Base-by-base conservation (phyloP, 2,797 vertebrate species). In the Gallinago solitaria region DNA sequence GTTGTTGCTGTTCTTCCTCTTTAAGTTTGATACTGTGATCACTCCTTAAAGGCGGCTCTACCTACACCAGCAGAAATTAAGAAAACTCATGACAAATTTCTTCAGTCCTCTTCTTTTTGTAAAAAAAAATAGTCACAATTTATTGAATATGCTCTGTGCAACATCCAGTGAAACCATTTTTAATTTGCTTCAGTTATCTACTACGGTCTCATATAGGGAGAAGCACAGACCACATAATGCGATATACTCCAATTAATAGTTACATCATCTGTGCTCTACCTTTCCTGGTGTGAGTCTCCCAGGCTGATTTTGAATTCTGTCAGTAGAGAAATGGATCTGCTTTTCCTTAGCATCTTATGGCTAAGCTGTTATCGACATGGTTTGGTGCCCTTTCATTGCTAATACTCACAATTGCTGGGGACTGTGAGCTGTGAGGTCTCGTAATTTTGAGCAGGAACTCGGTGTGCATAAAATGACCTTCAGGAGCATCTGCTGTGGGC, bases 401-500 rank as follows among this genome's bases (percentile, higher is more conserved):
- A 76, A 90, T 81, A 89, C 45, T 90, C 89, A 48, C 80, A 96
- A 30, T 71, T 96, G 89, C 76, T 93, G 67, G 69, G 73, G 85
- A 78, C 56, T 83, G 89, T 91, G 92, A 97, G 93, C 83, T 75
- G 76, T 93, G 96, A 93, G 95, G 89, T 96, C 95, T 96, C 75
- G 64, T 84, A 90, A 93, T 82, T 96, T 91, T 67, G 87, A 91
- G 71, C 30, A 96, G 81, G 77, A 90, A 53, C 71, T 94, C 1
- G 0, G 14, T 51, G 74, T 83, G 89, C 77, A 95, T 89, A 94
- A 96, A 96, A 88, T 84, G 90, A 92, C 88, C 92, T 83, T 89
- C 61, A 25, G 6, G 47, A 97, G 97, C 97, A 96, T 97, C 97
- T 98, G 97, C 92, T 96, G 60, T 60, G 53, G 68, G 67, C 50